Evolutionary conservation across 1,140 invertebrate genomes (phyloP).

Genomic region (Solenopsis invicta): DNA sequence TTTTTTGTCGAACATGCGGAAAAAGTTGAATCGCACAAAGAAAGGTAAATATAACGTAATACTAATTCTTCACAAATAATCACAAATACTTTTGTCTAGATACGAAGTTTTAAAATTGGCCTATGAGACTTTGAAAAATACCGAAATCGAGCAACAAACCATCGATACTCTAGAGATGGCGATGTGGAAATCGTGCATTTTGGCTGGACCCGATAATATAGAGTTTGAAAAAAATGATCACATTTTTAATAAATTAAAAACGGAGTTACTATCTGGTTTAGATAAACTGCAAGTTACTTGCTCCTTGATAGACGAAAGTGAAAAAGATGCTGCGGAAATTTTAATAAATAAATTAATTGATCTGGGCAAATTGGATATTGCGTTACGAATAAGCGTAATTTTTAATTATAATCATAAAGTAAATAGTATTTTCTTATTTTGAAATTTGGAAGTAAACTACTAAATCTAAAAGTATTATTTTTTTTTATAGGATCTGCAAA

Average conservation of each 20-base stretch:
- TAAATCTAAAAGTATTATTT: neutral
- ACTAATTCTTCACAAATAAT: neutral
- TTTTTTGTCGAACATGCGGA: conserved; percentile 88
- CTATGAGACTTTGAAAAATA: conserved; percentile 79
- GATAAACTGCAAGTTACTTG: conserved; percentile 77
- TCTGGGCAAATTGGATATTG: conserved; percentile 78
- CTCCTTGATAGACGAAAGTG: conserved; percentile 71
- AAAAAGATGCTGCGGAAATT: conserved; percentile 76
- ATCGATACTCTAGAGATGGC: conserved; percentile 82
- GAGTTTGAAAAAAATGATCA: conserved; percentile 72
- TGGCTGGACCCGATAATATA: conserved; percentile 81
- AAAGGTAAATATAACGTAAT: conserved; percentile 70
- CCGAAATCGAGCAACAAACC: conserved; percentile 77
- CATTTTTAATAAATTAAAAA: conserved; percentile 81
- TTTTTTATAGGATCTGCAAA: conserved; percentile 80
- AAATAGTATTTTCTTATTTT: conserved; percentile 42
- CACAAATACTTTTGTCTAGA: conserved; percentile 63
- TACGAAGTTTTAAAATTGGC: conserved; percentile 83
- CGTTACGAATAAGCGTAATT: conserved; percentile 80
- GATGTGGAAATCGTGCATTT: conserved; percentile 85
- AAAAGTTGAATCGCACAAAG: conserved; percentile 83
- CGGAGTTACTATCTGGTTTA: conserved; percentile 80
- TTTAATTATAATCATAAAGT: conserved; percentile 83
- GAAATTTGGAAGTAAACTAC: neutral
- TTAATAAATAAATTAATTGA: conserved; percentile 83